Evolutionary conservation across 2,113 vertebrate species (phyloP).

Genomic region (Hemibates koningsi): DNA sequence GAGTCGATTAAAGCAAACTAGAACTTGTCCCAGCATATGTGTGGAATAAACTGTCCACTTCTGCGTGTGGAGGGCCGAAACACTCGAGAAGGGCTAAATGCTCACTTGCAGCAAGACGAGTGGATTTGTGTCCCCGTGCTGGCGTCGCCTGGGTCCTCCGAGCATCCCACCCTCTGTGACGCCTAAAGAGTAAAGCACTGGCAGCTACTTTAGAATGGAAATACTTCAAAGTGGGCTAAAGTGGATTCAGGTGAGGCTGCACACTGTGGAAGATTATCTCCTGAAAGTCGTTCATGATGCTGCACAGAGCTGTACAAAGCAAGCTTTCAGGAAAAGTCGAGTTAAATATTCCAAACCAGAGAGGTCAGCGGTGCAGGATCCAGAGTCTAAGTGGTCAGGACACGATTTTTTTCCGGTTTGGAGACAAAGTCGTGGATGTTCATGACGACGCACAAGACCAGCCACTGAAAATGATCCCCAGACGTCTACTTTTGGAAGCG

Average conservation of each 20-base stretch:
- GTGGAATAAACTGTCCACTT: not conserved
- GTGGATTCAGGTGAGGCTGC: not conserved
- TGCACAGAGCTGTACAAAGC: not conserved
- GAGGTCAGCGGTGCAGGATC: not conserved
- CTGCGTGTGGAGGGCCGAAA: not conserved
- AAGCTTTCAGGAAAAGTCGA: not conserved
- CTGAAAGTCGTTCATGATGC: not conserved
- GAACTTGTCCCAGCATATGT: constrained; percentile 3
- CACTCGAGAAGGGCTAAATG: not conserved
- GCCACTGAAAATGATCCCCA: not conserved
- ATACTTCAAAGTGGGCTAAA: not conserved
- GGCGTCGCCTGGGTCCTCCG: not conserved
- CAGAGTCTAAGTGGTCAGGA: not conserved
- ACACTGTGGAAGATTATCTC: not conserved
- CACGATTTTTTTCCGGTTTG: rapidly evolving
- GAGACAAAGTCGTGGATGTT: not conserved
- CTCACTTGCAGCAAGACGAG: not conserved
- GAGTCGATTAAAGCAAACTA: constrained; percentile 19
- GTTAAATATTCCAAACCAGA: not conserved
- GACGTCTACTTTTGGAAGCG: rapidly evolving
- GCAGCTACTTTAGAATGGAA: not conserved
- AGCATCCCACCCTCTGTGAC: not conserved
- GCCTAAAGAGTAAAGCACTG: not conserved
- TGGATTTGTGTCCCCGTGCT: not conserved
- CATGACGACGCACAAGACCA: rapidly evolving